These are phyloP conservation scores for Serripes groenlandicus DNA, from an alignment of 2,888 invertebrate species.

Conservation along the genomic window DNA sequence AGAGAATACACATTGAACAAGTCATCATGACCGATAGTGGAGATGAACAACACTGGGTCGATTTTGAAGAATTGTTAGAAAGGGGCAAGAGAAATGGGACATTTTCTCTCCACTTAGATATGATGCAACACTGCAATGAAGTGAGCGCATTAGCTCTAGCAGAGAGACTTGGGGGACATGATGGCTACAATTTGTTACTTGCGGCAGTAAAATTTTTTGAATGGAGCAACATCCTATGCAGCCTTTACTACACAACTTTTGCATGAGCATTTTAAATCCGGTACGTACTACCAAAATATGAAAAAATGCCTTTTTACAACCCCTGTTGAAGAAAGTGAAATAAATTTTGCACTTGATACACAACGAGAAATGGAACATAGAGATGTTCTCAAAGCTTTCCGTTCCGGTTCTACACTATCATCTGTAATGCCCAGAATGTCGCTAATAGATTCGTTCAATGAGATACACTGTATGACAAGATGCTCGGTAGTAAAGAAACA, in stretches of 20 bases:
- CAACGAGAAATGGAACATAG: slow-evolving; percentile 59
- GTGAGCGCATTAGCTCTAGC: slow-evolving; percentile 50
- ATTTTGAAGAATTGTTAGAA: slow-evolving; percentile 27
- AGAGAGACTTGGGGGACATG: slow-evolving; percentile 55
- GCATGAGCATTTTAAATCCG: slow-evolving; percentile 35
- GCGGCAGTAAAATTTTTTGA: slow-evolving; percentile 63
- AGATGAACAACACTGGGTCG: slow-evolving; percentile 9
- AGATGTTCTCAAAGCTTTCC: slow-evolving; percentile 46
- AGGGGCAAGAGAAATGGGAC: slow-evolving; percentile 43
- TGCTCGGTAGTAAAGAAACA: background rate
- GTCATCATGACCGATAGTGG: background rate
- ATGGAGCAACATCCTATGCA: slow-evolving; percentile 62
- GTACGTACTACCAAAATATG: slow-evolving; percentile 49
- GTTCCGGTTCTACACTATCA: slow-evolving; percentile 29
- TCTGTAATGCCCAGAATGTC: slow-evolving; percentile 49
- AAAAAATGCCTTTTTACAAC: slow-evolving; percentile 52
- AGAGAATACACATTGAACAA: too few relatives aligned
- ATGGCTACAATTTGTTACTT: slow-evolving; percentile 56
- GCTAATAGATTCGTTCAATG: slow-evolving; percentile 44
- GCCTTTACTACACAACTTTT: slow-evolving; percentile 52
- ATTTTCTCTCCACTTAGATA: slow-evolving; percentile 52
- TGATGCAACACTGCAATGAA: slow-evolving; percentile 64
- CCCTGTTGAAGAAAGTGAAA: slow-evolving; percentile 36
- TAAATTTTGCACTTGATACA: slow-evolving; percentile 59
- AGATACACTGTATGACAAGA: background rate